Evolutionary conservation across 2,113 vertebrate genomes (phyloP).

Genomic region (Emydura subglobosa): DNA sequence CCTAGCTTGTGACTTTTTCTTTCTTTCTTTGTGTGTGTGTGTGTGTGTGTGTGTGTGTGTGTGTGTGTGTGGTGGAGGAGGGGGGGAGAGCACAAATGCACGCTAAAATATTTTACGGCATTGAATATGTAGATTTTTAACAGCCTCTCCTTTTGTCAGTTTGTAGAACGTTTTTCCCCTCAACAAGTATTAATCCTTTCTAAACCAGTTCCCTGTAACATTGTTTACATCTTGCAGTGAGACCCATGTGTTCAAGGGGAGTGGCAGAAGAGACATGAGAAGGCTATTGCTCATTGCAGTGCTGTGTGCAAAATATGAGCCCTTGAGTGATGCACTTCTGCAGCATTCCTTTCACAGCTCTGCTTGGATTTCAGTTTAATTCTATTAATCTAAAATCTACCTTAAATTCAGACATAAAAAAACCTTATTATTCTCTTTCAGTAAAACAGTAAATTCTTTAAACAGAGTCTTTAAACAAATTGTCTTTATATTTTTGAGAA

Average conservation of each 20-base stretch:
- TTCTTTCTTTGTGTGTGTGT: not conserved
- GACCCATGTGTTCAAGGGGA: not conserved
- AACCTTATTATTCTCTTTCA: not conserved
- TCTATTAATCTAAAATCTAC: not conserved
- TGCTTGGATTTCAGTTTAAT: fast-evolving
- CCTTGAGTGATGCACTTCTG: fast-evolving
- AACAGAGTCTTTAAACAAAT: not conserved
- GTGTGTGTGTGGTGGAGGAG: too few relatives aligned
- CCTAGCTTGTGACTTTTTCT: not conserved
- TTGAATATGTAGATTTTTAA: not conserved
- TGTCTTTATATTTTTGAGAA: not conserved
- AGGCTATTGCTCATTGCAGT: not conserved
- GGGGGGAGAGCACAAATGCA: not conserved
- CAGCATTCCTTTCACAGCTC: not conserved
- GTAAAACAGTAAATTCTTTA: not conserved
- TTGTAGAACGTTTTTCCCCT: not conserved
- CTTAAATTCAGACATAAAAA: fast-evolving
- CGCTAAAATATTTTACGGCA: not conserved
- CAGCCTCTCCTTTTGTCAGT: not conserved
- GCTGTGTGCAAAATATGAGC: not conserved
- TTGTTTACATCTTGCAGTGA: slow-evolving; percentile 43
- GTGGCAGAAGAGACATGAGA: not conserved
- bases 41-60: not conserved
- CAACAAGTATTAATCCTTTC: not conserved
- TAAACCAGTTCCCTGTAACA: not conserved